Evolutionary conservation across 2,113 vertebrate genomes (phyloP).

Genomic region (Engystomops pustulosus): DNA sequence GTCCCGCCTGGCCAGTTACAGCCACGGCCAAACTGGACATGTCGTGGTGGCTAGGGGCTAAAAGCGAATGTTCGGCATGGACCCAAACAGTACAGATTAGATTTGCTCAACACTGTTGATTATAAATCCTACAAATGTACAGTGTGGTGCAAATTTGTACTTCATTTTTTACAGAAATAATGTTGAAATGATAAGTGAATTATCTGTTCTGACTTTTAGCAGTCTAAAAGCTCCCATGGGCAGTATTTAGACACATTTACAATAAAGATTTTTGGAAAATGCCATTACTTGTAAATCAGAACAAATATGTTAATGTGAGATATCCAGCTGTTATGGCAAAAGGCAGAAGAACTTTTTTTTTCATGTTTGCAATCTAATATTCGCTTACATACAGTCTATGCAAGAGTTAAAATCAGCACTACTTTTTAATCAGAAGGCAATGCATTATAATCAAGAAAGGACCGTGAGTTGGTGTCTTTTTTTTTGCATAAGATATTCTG

Average conservation of each 20-base stretch:
- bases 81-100: too few relatives aligned
- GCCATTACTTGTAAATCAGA: neutral
- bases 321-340: conserved; percentile 38
- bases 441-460: conserved; percentile 71
- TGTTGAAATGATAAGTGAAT: conserved; percentile 11
- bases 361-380: conserved; percentile 34
- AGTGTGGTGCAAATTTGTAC: neutral
- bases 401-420: conserved; percentile 59
- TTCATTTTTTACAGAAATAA: neutral
- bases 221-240: conserved; percentile 4
- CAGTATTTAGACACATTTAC: neutral
- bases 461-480: conserved; percentile 73
- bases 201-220: neutral
- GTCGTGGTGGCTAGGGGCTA: too few relatives aligned
- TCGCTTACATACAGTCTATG: conserved; percentile 9
- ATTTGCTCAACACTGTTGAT: neutral
- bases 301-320: conserved; percentile 19
- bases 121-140: neutral
- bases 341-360: conserved; percentile 13
- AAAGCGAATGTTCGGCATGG: too few relatives aligned
- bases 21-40: too few relatives aligned
- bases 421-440: conserved; percentile 65
- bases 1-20: too few relatives aligned
- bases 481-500: conserved; percentile 80
- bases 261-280: neutral